Percentiles rank a stretch among this genome's conserved stretches.
phyloP scores from a whole-genome alignment of 2,888 invertebrate species.

The Heliothis peltigera region DNA sequence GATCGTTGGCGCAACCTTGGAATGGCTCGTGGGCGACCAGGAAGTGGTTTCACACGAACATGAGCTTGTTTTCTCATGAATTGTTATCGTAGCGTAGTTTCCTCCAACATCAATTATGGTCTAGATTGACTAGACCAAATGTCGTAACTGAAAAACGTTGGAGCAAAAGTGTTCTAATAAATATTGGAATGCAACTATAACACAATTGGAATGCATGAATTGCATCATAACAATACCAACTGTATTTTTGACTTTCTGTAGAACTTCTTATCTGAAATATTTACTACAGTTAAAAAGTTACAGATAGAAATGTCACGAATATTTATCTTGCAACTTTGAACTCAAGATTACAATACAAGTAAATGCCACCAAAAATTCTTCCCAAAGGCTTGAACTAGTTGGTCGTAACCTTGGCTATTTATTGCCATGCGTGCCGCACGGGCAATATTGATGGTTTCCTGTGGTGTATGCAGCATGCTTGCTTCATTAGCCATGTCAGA shows the following conservation, averaged over 20 bases:
- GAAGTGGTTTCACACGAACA: conserved; percentile 60
- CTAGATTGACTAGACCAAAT: conserved; percentile 6
- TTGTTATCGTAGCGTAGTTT: conserved; percentile 28
- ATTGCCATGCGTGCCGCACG: conserved; percentile 68
- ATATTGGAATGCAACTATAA: conserved; percentile 1
- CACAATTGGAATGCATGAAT: neutral
- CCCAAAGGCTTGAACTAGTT: conserved; percentile 58
- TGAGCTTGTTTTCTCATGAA: conserved; percentile 35
- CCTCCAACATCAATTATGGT: conserved; percentile 14
- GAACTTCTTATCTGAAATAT: neutral
- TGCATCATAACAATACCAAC: conserved; percentile 5
- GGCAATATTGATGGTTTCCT: conserved; percentile 76
- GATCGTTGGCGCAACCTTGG: conserved; percentile 81
- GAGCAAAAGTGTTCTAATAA: neutral
- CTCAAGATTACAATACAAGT: conserved; percentile 6
- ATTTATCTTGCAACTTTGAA: conserved; percentile 5
- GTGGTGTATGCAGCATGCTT: conserved; percentile 52
- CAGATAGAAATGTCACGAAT: too few species aligned
- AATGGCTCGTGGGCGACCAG: conserved; percentile 73
- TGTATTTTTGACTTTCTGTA: neutral
- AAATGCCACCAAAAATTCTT: conserved; percentile 14
- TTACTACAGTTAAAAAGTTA: neutral
- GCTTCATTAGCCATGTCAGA: conserved; percentile 29
- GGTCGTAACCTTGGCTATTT: conserved; percentile 71
- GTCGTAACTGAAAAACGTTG: neutral